These are phyloP conservation scores for Hypena proboscidalis DNA, from an alignment of 2,888 invertebrate species.

Conservation along the genomic window DNA sequence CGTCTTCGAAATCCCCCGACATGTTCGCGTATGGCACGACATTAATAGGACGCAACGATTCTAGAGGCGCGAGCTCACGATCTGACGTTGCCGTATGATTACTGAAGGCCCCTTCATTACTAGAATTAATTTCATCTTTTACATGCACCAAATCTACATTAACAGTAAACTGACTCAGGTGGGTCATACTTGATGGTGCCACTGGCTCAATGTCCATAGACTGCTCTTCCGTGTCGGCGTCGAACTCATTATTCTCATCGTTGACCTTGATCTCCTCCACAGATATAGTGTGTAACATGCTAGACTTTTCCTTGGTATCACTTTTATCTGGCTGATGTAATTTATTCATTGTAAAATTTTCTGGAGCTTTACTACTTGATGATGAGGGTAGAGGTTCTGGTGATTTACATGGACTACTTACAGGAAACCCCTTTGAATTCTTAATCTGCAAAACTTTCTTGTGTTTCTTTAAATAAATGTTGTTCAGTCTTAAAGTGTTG, in stretches of 20 bases:
- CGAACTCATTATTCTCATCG: conserved; percentile 61
- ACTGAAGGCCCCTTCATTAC: conserved; percentile 66
- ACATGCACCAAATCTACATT: conserved; percentile 60
- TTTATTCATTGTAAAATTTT: conserved; percentile 68
- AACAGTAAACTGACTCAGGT: conserved; percentile 43
- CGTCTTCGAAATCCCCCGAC: conserved; percentile 70
- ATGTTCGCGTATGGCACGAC: conserved; percentile 73
- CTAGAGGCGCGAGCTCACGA: conserved; percentile 57
- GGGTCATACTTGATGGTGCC: conserved; percentile 51
- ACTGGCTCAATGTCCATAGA: conserved; percentile 74
- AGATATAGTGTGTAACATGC: conserved; percentile 58
- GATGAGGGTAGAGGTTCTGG: conserved; percentile 60
- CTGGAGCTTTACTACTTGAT: conserved; percentile 59
- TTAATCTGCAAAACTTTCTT: conserved; percentile 79
- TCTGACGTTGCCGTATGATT: conserved; percentile 59
- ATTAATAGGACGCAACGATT: conserved; percentile 72
- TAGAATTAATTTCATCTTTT: conserved; percentile 73
- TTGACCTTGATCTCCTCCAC: conserved; percentile 64
- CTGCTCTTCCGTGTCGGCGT: conserved; percentile 71
- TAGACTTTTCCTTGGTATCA: conserved; percentile 49
- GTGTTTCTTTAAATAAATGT: conserved; percentile 75
- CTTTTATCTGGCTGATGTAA: conserved; percentile 48
- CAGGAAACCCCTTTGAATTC: conserved; percentile 58
- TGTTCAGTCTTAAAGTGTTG: conserved; percentile 69
- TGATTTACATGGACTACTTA: conserved; percentile 35